A percentile compares a stretch with the other conserved stretches of the same genome.
These are phyloP conservation scores for Carcharodon carcharias DNA, from an alignment of 2,797 vertebrate species.

Conservation along the genomic window DNA sequence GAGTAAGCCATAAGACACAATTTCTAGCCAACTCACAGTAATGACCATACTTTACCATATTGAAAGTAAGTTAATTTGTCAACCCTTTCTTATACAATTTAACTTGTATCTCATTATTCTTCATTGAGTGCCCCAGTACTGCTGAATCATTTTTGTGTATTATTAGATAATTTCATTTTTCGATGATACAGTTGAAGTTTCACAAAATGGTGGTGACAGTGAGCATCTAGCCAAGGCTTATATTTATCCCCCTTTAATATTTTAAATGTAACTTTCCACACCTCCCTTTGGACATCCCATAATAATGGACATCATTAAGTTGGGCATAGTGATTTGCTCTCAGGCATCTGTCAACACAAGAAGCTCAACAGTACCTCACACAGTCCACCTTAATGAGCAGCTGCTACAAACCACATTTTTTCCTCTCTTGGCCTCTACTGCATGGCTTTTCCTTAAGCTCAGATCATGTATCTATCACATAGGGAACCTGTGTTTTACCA, in stretches of 20 bases:
- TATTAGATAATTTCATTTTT: neutral
- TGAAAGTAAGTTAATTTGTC: neutral
- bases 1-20: neutral
- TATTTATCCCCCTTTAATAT: neutral
- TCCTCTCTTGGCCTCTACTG: neutral
- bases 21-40: neutral
- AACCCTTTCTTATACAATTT: neutral
- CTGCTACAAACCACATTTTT: neutral
- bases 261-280: neutral
- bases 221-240: neutral
- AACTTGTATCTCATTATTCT: neutral
- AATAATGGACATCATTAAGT: neutral
- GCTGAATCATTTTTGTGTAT: neutral
- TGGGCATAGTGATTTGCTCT: neutral
- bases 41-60: neutral
- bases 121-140: neutral
- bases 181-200: neutral
- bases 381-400: neutral
- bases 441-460: neutral
- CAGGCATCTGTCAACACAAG: neutral
- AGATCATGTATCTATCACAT: neutral
- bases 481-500: neutral
- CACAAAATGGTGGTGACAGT: neutral
- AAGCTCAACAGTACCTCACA: neutral
- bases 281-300: neutral